These are phyloP conservation scores for Lysandra coridon DNA, from an alignment of 2,888 invertebrate genomes.

Conservation along the genomic window DNA sequence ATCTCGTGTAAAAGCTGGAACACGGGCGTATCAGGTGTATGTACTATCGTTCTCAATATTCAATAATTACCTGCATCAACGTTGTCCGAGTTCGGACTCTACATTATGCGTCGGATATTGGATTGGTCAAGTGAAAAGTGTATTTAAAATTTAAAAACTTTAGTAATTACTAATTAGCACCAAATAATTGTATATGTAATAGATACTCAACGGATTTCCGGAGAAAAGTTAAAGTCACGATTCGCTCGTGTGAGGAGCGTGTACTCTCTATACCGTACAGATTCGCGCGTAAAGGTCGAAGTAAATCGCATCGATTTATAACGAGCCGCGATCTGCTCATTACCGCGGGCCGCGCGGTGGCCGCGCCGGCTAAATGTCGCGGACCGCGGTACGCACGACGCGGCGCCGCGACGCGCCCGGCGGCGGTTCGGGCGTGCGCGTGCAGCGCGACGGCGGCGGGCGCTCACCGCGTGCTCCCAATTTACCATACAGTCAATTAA, in stretches of 20 bases:
- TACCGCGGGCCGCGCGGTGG: background rate
- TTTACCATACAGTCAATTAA: background rate
- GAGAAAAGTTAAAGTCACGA: conserved; percentile 5
- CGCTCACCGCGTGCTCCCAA: background rate
- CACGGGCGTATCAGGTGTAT: background rate
- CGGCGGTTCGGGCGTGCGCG: background rate
- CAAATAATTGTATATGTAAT: background rate
- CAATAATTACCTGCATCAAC: no score
- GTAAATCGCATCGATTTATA: conserved; percentile 24
- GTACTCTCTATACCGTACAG: background rate
- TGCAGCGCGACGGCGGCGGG: background rate
- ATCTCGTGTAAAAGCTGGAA: background rate
- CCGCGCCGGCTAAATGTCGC: background rate
- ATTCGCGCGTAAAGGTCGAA: conserved; percentile 14
- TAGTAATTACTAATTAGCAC: background rate
- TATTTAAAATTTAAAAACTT: no score
- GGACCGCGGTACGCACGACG: background rate
- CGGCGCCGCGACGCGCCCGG: background rate
- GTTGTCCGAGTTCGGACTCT: no score
- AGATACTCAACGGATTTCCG: background rate
- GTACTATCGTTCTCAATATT: no score
- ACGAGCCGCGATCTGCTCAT: background rate
- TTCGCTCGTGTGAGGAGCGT: background rate
- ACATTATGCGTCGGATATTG: no score
- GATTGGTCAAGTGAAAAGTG: no score